Percentiles rank a stretch among this genome's conserved stretches.
Evolutionary conservation across 2,888 invertebrate genomes (phyloP).

Genomic region (Nasonovia ribisnigri): DNA sequence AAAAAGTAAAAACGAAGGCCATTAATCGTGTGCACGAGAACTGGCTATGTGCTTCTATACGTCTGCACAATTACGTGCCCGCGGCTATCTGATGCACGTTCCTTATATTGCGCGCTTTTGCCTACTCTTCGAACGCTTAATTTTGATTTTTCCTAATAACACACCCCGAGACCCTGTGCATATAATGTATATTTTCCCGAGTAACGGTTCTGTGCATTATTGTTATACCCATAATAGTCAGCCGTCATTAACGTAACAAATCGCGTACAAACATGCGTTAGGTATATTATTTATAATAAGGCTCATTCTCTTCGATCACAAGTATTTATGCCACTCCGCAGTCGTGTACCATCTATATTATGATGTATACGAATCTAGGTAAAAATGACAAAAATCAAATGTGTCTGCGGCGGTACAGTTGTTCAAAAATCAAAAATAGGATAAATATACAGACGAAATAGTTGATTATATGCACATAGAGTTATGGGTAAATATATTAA

Average conservation of each 20-base stretch:
- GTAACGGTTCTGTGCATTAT: neutral
- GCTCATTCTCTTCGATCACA: neutral
- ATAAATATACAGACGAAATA: no score
- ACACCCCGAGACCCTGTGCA: neutral
- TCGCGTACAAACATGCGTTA: neutral
- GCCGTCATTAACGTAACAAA: neutral
- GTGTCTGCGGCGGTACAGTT: no score
- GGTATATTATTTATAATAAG: neutral
- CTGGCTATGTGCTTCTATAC: neutral
- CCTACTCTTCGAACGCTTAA: slow-evolving; percentile 10
- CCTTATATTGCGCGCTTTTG: neutral
- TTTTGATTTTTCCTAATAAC: slow-evolving; percentile 35
- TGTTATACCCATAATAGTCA: neutral
- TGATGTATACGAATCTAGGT: no score
- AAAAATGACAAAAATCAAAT: no score
- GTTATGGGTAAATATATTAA: no score
- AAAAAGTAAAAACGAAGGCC: slow-evolving; percentile 44
- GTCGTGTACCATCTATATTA: neutral
- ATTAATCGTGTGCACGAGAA: slow-evolving; percentile 23
- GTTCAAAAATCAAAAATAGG: no score
- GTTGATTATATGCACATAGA: no score
- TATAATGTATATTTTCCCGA: neutral
- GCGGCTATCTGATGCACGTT: neutral
- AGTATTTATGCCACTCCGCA: neutral
- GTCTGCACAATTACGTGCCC: neutral